These are phyloP conservation scores for Brachystomella parvula DNA, from an alignment of 1,140 invertebrate species.

Conservation along the genomic window DNA sequence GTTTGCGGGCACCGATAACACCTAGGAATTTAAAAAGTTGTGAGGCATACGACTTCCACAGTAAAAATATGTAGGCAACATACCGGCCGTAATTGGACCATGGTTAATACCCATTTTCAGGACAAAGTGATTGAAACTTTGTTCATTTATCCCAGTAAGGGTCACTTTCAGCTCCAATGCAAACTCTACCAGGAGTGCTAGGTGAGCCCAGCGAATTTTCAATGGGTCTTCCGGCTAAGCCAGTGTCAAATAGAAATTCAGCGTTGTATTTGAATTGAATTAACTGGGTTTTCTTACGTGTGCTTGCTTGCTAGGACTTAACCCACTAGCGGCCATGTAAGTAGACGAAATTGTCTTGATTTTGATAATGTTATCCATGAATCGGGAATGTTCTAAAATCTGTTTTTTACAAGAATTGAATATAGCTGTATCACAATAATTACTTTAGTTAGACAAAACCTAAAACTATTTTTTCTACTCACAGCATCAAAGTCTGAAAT, in stretches of 20 bases:
- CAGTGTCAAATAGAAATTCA: not conserved
- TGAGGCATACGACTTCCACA: not conserved
- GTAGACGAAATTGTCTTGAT: slow-evolving; percentile 97
- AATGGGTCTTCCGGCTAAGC: slow-evolving; percentile 58
- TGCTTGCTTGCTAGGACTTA: slow-evolving; percentile 62
- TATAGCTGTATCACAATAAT: not conserved
- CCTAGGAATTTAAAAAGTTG: too few relatives aligned
- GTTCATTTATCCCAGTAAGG: slow-evolving; percentile 82
- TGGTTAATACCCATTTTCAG: slow-evolving; percentile 91
- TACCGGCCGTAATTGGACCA: slow-evolving; percentile 87
- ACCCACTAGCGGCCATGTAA: slow-evolving; percentile 93
- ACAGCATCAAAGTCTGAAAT: slow-evolving; percentile 96
- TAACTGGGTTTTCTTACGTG: slow-evolving; percentile 47
- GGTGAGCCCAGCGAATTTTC: slow-evolving; percentile 69
- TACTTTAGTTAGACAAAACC: not conserved
- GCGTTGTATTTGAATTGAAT: not conserved
- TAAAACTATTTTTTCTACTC: slow-evolving; percentile 45
- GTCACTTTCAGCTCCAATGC: slow-evolving; percentile 81
- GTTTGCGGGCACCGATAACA: slow-evolving; percentile 79
- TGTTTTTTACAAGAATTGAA: not conserved
- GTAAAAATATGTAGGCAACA: not conserved
- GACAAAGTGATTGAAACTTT: slow-evolving; percentile 92
- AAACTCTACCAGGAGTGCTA: slow-evolving; percentile 78
- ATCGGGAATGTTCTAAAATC: slow-evolving; percentile 65
- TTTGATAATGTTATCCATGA: slow-evolving; percentile 80